Evolutionary conservation across 1,140 invertebrate species (phyloP).

Genomic region (Conus ventricosus): DNA sequence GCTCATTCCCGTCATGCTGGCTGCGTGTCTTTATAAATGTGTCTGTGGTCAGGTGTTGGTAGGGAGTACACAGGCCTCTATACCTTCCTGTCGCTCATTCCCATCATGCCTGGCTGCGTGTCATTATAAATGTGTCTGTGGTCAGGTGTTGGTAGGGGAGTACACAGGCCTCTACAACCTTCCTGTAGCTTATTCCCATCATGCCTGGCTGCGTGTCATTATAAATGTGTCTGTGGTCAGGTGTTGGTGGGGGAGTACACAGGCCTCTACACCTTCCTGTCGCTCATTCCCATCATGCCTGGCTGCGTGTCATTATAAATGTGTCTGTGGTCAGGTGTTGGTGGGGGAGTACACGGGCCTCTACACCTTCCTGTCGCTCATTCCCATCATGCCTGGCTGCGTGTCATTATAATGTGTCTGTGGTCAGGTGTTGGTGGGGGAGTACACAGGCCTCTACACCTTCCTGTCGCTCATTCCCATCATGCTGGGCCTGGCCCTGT

Average conservation of each 20-base stretch:
- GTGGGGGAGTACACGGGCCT: conserved; percentile 83
- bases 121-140: too few relatives aligned
- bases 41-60: conserved; percentile 77
- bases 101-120: conserved; percentile 85
- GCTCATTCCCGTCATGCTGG: conserved; percentile 73
- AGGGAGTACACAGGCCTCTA: too few relatives aligned
- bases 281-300: conserved; percentile 90
- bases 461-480: conserved; percentile 88
- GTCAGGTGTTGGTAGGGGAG: too few relatives aligned
- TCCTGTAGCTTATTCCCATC: too few relatives aligned
- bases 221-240: conserved; percentile 75
- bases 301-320: too few relatives aligned
- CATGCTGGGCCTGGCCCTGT: conserved; percentile 88
- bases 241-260: conserved; percentile 81
- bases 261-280: too few relatives aligned
- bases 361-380: conserved; percentile 85
- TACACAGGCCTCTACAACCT: too few relatives aligned
- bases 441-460: conserved; percentile 83
- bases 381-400: conserved; percentile 91
- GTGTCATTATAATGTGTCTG: conserved; percentile 74
- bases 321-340: conserved; percentile 79
- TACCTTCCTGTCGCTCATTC: conserved; percentile 86
- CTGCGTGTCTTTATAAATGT: too few relatives aligned
- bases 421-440: conserved; percentile 81
- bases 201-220: conserved; percentile 75